Evolutionary conservation across 2,797 vertebrate genomes (phyloP), one percentile per base, ranked within the genome.

Genomic region (Bovichtus variegatus): DNA sequence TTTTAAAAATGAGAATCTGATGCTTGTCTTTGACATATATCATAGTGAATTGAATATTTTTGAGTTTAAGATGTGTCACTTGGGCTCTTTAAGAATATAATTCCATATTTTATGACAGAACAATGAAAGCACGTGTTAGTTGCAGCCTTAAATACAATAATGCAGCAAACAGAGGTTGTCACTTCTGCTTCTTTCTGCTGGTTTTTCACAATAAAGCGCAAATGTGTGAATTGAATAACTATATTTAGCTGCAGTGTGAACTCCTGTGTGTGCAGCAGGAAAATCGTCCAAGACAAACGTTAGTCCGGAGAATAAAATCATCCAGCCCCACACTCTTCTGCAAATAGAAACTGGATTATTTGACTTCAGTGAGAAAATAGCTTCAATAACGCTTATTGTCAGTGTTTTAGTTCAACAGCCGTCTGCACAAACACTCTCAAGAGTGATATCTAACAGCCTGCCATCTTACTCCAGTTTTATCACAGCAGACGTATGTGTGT

Each of bases 401-500:
- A 27, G 53, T 4, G 25, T 73, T 53, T 74, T 15, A 40, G 71
- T 58, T 66, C 75, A 63, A 64, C 61, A 49, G 60, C 53, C 66
- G 25, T 62, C 74, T 69, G 62, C 70, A 72, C 51, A 76, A 49
- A 70, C 71, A 68, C 78, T 41, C 76, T 44, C 74, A 69, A 40
- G 18, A 44, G 64, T 25, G 57, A 65, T 34, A 51, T 53, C 61
- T 4, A 60, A 38, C 73, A 58, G 73, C n/a, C 76, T 70, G 68
- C 67, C 59, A 54, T 74, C 74, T 64, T 71, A 66, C 67, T 75
- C 76, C 68, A 58, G 50, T 74, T 65, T 75, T 13, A 74, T 62
- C 74, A 74, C 70, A 82, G 19, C 62, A 82, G 61, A 74, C 7
- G 46, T 40, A n/a, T 38, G 58, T 25, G 69, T 41, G 36, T 36